Percentiles rank a stretch among this genome's conserved stretches.
Conservation (phyloP, 1,140 invertebrate genomes). For the Helicoverpa armigera region DNA sequence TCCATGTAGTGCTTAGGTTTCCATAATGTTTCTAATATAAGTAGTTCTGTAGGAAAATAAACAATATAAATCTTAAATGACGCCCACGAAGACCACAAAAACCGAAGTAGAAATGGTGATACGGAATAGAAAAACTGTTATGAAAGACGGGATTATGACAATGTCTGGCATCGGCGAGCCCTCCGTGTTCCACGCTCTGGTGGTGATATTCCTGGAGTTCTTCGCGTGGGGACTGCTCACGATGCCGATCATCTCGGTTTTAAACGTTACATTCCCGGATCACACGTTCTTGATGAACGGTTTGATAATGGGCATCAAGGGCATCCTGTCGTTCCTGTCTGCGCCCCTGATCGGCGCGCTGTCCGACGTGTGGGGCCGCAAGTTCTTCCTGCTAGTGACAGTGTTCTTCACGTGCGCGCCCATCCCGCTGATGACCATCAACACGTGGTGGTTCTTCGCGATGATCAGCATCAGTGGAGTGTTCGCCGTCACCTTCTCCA, state of each 20-base stretch:
- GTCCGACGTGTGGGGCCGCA: slow-evolving; percentile 99
- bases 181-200: slow-evolving; percentile 98
- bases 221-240: slow-evolving; percentile 99
- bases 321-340: slow-evolving; percentile 98
- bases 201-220: slow-evolving; percentile 99
- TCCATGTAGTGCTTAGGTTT: slow-evolving; percentile 82
- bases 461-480: slow-evolving; percentile 99
- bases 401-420: slow-evolving; percentile 99
- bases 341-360: slow-evolving; percentile 98
- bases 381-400: slow-evolving; percentile 99
- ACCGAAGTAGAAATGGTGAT: slow-evolving; percentile 87
- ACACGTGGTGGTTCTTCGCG: slow-evolving; percentile 99
- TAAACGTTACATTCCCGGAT: slow-evolving; percentile 99
- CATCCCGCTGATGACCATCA: slow-evolving; percentile 99
- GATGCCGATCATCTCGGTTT: slow-evolving; percentile 98
- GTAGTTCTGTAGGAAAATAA: slow-evolving; percentile 77
- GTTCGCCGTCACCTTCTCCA: slow-evolving; percentile 99
- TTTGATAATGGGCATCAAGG: slow-evolving; percentile 99
- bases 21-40: slow-evolving; percentile 82
- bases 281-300: slow-evolving; percentile 99
- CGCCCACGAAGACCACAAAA: slow-evolving; percentile 85
- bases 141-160: slow-evolving; percentile 86
- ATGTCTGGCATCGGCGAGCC: slow-evolving; percentile 96
- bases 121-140: slow-evolving; percentile 86
- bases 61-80: slow-evolving; percentile 80